These are phyloP conservation scores for Hoplias malabaricus DNA, from an alignment of 2,113 vertebrate genomes.

Conservation along the genomic window DNA sequence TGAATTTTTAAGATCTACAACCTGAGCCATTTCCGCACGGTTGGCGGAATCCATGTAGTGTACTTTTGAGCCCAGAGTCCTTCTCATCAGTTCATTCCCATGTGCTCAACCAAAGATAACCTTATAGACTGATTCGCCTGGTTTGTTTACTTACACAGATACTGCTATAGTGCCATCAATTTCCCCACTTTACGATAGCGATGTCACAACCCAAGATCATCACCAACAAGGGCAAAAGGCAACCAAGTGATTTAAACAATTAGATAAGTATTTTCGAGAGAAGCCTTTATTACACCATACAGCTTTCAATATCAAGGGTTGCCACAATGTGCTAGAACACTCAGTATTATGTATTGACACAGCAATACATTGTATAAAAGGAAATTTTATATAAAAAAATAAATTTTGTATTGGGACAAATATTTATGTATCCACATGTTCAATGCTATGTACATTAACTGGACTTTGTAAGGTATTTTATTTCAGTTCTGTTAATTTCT, in stretches of 20 bases:
- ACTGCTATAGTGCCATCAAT: slow-evolving; percentile 56
- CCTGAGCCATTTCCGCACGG: slow-evolving; percentile 50
- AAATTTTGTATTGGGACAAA: slow-evolving; percentile 61
- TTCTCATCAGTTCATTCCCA: slow-evolving; percentile 52
- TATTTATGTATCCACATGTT: slow-evolving; percentile 59
- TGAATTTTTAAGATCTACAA: slow-evolving; percentile 58
- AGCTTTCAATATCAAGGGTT: slow-evolving; percentile 50
- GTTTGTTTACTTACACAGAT: slow-evolving; percentile 62
- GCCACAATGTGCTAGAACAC: slow-evolving; percentile 56
- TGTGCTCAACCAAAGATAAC: slow-evolving; percentile 76
- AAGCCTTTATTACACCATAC: slow-evolving; percentile 34
- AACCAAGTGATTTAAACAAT: slow-evolving; percentile 19
- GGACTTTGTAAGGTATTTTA: slow-evolving; percentile 46
- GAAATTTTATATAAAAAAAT: slow-evolving; percentile 46
- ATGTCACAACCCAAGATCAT: slow-evolving; percentile 58
- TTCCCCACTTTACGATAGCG: slow-evolving; percentile 34
- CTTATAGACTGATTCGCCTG: slow-evolving; percentile 53
- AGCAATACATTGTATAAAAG: slow-evolving; percentile 72
- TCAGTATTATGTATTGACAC: slow-evolving; percentile 75
- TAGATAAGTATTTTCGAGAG: slow-evolving; percentile 48
- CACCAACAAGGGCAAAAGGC: slow-evolving; percentile 59
- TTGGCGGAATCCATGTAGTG: slow-evolving; percentile 44
- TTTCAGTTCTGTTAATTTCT: slow-evolving; percentile 42
- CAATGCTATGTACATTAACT: slow-evolving; percentile 34
- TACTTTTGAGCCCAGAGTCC: slow-evolving; percentile 56